Evolutionary conservation across 2,888 invertebrate genomes (phyloP), one percentile per base, ranked within the genome.

Genomic region (Synergus gifuensis): DNA sequence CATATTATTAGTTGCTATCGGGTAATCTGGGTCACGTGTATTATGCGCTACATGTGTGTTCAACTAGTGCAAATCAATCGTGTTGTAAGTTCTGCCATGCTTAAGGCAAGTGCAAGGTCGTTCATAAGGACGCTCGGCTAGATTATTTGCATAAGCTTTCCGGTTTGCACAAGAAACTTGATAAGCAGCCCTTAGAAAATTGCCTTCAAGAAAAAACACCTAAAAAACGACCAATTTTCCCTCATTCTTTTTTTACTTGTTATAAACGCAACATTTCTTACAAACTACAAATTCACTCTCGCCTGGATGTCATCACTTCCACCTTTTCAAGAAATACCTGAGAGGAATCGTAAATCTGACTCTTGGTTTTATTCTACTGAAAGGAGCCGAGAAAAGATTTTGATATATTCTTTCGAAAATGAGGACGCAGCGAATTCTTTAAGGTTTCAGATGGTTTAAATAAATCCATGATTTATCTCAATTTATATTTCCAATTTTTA

Each of bases 41-140:
- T 49, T 62, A 69, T 16, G 14, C 12, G 44, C 63, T 46, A 76
- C 46, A 28, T 46, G 67, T 76, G 46, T 36, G 60, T 12, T 66
- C n/a, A 62, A 40, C 22, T 18, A 76, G 49, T 58, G 42, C 49
- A 81, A 76, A 67, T 40, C 28, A 40, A 73, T 28, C 67, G 28
- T 11, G 54, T 49, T 73, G 54, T 73, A 73, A 62, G 18, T 77
- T 77, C 18, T 77, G 66, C 76, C 63, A 76, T 77, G 76, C 78
- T 82, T 80, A 73, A 76, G 63, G 64, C 77, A 79, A 79, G 79
- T 82, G 79, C 79, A 81, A 81, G 81, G 73, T 73, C 73, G n/a
- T 73, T 5, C 49, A 54, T 36, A 28, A 28, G 28, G 28, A 28
- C 54, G 54, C 36, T 16, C 28, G 28, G 49, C 5, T 73, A 36